A percentile compares a stretch with the other conserved stretches of the same genome.
Evolutionary conservation across 2,888 invertebrate genomes (phyloP).

Genomic region (Phengaris alcon): DNA sequence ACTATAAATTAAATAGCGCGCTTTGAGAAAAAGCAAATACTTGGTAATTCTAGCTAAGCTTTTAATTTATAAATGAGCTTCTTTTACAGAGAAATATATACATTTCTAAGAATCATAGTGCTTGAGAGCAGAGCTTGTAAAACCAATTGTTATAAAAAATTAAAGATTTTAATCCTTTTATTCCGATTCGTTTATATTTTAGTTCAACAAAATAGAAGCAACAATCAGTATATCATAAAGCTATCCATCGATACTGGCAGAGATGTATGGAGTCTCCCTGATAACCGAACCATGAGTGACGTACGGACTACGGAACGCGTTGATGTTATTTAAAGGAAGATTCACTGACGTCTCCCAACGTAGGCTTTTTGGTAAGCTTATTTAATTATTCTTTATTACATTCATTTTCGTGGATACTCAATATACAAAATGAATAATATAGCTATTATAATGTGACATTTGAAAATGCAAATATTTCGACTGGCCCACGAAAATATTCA

Average conservation of each 20-base stretch:
- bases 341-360: not conserved
- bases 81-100: not conserved
- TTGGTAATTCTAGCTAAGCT: conserved; percentile 9
- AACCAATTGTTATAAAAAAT: not conserved
- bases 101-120: not conserved
- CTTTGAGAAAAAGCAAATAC: conserved; percentile 5
- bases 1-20: not conserved
- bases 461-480: not conserved
- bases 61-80: conserved; percentile 17
- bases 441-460: not conserved
- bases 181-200: too few species aligned
- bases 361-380: not conserved
- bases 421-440: not conserved
- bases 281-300: not conserved
- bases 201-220: too few species aligned
- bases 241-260: not conserved
- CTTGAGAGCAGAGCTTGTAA: not conserved
- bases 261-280: not conserved
- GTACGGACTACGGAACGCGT: not conserved
- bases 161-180: too few species aligned
- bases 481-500: conserved; percentile 10
- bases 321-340: conserved; percentile 4
- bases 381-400: not conserved
- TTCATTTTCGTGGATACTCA: not conserved
- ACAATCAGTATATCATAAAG: not conserved